Conservation (phyloP, 2,888 invertebrate species). For the Bellardia pandia region DNA sequence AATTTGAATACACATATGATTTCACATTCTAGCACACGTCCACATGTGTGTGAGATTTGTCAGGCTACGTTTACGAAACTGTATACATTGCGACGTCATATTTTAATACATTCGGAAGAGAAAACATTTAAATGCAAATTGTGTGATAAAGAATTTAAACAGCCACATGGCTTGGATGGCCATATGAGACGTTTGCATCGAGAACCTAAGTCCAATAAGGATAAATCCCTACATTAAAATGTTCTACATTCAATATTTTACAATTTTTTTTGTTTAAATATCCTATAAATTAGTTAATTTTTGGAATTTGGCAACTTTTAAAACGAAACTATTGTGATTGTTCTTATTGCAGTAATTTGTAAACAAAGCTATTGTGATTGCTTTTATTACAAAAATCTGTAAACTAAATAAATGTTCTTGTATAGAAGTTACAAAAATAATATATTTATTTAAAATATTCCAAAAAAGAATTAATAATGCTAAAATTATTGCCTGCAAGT, state of each 20-base stretch:
- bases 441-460: no score
- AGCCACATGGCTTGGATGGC: slow-evolving; percentile 80
- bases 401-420: no score
- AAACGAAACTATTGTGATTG: no score
- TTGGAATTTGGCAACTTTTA: no score
- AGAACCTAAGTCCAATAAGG: background rate
- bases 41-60: slow-evolving; percentile 77
- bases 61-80: slow-evolving; percentile 78
- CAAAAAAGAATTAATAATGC: slow-evolving; percentile 30
- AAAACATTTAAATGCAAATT: slow-evolving; percentile 80
- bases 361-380: no score
- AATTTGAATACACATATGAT: slow-evolving; percentile 78
- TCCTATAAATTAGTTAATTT: no score
- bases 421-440: no score
- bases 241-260: no score
- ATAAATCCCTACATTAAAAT: no score
- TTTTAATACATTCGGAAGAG: slow-evolving; percentile 77
- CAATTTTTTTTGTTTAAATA: no score
- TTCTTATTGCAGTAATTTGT: no score
- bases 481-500: slow-evolving; percentile 49
- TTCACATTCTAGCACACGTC: slow-evolving; percentile 78
- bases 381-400: no score
- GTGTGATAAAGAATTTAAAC: slow-evolving; percentile 80
- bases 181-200: slow-evolving; percentile 78
- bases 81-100: slow-evolving; percentile 78